Evolutionary conservation across 1,140 invertebrate species (phyloP), one percentile per base, ranked within the genome.

Genomic region (Listronotus oregonensis): DNA sequence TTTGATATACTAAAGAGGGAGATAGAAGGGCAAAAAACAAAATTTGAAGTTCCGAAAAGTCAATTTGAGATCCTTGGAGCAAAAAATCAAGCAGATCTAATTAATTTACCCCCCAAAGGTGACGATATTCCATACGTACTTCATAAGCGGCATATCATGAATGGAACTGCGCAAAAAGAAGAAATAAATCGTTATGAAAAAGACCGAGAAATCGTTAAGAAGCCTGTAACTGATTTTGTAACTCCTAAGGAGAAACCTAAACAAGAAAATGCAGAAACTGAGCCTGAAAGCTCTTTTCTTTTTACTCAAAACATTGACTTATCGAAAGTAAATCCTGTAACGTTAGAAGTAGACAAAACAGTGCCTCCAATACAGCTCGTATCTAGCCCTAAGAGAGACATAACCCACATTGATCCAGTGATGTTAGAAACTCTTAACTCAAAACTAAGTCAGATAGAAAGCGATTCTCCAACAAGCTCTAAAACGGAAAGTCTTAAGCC

Each of bases 41-140:
- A 78, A 56, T 79, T 79, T 69, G 87, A 89, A 75, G 79, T 89
- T 56, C 86, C 86, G 5, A 82, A 83, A 67, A 82, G 77, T 64
- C 82, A 79, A 64, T 79, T 78, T 51, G 78, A 79, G 64, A 67
- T 77, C 5, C 64, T 79, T 8, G 78, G 78, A 37, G 78, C 73
- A 8, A 79, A 78, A 69, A 77, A 76, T 7, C 78, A 79, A 59
- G 77, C 75, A 3, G 78, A 79, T 70, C 72, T 79, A n/a, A 71
- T 77, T 1, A 79, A 79, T 70, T 67, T 77, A 52, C 78, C 78
- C 3, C 78, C 78, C 8, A 85, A 85, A 69, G 77, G 80, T 44
- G 87, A 86, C 42, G 91, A 93, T 69, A 93, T 94, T 75, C 89
- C 91, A 0, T 94, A 94, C 71, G 89, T 90, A 4, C 80, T 93